These are phyloP conservation scores for Oreochromis spilurus DNA, from an alignment of 2,113 vertebrate genomes.

Conservation along the genomic window DNA sequence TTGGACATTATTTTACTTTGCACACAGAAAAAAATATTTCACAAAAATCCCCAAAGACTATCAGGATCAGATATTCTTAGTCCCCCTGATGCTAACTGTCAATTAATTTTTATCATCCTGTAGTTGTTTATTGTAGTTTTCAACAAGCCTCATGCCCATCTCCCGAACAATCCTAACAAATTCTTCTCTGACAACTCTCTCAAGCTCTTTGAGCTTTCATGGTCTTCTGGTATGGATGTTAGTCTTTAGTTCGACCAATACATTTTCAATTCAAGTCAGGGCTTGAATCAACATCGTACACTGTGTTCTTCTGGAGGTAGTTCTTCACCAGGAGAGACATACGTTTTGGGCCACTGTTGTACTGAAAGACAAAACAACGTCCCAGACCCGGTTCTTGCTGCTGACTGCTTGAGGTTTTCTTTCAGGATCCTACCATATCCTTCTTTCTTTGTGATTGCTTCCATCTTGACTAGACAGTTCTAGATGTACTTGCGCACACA, in stretches of 20 bases:
- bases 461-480: not conserved
- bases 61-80: not conserved
- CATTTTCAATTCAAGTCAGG: not conserved
- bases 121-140: rapidly evolving
- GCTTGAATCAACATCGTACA: not conserved
- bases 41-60: not conserved
- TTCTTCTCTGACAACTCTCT: not conserved
- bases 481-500: rapidly evolving
- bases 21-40: too few species aligned
- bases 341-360: not conserved
- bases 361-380: not conserved
- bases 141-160: not conserved
- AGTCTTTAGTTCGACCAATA: not conserved
- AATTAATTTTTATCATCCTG: not conserved
- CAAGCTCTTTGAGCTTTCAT: not conserved
- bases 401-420: not conserved
- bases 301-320: not conserved
- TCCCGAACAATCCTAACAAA: not conserved
- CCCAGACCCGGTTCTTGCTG: not conserved
- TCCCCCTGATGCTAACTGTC: not conserved
- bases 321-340: not conserved
- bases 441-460: not conserved
- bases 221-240: not conserved
- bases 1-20: too few species aligned
- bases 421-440: not conserved